Conservation (phyloP, 2,888 invertebrate species). For the Machimus rusticus region DNA sequence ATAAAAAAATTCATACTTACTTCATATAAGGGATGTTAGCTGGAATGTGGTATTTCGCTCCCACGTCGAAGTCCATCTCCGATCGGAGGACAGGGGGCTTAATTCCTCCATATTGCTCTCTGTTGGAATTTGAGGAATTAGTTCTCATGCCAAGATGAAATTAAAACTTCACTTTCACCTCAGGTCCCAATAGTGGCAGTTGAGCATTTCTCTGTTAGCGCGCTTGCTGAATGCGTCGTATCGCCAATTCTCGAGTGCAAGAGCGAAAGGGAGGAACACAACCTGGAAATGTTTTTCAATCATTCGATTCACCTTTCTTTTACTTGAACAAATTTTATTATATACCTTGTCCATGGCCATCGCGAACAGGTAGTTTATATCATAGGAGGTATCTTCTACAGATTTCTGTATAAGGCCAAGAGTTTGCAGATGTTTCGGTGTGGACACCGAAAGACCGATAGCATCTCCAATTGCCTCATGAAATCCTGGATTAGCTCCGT, state of each 20-base stretch:
- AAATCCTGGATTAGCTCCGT: conserved; percentile 95
- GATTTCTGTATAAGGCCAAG: conserved; percentile 83
- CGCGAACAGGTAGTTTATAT: conserved; percentile 84
- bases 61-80: conserved; percentile 90
- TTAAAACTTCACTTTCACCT: conserved; percentile 65
- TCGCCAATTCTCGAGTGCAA: conserved; percentile 85
- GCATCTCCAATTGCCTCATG: conserved; percentile 94
- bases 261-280: conserved; percentile 81
- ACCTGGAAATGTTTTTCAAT: conserved; percentile 51
- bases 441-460: conserved; percentile 82
- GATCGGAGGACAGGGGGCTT: conserved; percentile 86
- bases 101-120: conserved; percentile 84
- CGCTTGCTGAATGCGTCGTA: conserved; percentile 84
- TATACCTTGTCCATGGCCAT: conserved; percentile 85
- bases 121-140: conserved; percentile 55
- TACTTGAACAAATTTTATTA: neutral
- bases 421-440: conserved; percentile 84
- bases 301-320: neutral
- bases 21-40: conserved; percentile 90
- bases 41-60: conserved; percentile 91
- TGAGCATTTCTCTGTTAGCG: conserved; percentile 78
- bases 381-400: conserved; percentile 80
- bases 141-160: neutral
- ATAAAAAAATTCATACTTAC: conserved; percentile 67
- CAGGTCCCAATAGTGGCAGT: conserved; percentile 88